A percentile compares a stretch with the other conserved stretches of the same genome.
Evolutionary conservation across 2,113 vertebrate species (phyloP).

Genomic region (Pterophyllum scalare): DNA sequence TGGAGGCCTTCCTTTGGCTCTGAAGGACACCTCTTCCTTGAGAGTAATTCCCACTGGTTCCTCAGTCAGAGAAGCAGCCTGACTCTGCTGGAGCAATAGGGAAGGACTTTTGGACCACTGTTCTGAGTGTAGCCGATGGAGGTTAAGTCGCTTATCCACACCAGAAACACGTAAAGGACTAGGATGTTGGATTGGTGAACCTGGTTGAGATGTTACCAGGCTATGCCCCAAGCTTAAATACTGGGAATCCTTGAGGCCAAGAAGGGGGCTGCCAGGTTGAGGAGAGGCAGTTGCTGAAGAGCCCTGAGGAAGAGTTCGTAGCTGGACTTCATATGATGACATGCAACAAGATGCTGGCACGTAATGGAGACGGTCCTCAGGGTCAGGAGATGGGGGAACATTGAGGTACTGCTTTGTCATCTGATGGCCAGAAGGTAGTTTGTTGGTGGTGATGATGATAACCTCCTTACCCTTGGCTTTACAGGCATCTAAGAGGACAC

Average conservation of each 20-base stretch:
- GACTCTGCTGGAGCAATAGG: constrained; percentile 81
- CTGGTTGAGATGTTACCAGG: constrained; percentile 59
- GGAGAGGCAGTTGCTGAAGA: constrained; percentile 43
- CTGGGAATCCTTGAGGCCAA: constrained; percentile 75
- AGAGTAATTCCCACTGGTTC: constrained; percentile 80
- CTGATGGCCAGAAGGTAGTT: constrained; percentile 83
- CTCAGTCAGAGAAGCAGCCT: constrained; percentile 82
- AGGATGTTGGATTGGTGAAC: constrained; percentile 73
- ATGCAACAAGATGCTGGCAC: constrained; percentile 71
- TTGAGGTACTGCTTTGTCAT: constrained; percentile 89
- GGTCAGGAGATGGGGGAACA: constrained; percentile 82
- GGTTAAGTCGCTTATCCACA: constrained; percentile 72
- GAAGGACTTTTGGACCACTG: constrained; percentile 83
- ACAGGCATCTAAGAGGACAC: constrained; percentile 87
- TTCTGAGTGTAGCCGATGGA: constrained; percentile 79
- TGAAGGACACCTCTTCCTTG: constrained; percentile 81
- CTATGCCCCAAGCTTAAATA: constrained; percentile 24
- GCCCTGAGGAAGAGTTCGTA: constrained; percentile 66
- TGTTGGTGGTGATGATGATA: constrained; percentile 91
- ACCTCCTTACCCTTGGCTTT: constrained; percentile 91
- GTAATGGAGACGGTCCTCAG: constrained; percentile 72
- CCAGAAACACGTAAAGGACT: constrained; percentile 48
- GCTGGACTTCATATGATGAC: constrained; percentile 81
- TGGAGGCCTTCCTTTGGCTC: constrained; percentile 62
- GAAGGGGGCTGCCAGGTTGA: constrained; percentile 71